phyloP scores from a whole-genome alignment of 2,797 vertebrate species.

The Cheirogaleus major region DNA sequence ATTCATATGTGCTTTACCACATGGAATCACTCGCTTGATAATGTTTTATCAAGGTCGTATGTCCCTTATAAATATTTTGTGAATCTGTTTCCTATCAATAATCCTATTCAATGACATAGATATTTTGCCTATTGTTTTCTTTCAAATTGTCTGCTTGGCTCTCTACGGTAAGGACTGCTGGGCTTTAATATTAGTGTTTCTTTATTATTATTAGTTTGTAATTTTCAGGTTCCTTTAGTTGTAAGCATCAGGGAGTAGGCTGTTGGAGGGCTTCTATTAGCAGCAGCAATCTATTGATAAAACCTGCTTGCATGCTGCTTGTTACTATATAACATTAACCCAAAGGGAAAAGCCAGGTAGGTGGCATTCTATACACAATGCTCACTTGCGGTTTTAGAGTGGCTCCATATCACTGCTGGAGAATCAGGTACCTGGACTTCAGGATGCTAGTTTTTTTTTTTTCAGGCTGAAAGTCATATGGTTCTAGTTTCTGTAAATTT shows the following conservation, averaged over 20 bases:
- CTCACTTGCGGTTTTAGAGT: background rate
- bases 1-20: background rate
- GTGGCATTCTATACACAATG: background rate
- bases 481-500: background rate
- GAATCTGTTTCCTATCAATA: background rate
- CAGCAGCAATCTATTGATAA: background rate
- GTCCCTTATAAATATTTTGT: background rate
- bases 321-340: background rate
- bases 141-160: background rate
- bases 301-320: background rate
- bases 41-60: background rate
- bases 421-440: background rate
- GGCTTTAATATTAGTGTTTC: background rate
- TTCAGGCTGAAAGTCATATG: background rate
- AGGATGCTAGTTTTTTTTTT: background rate
- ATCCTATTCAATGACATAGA: background rate
- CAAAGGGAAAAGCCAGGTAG: background rate
- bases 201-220: conserved; percentile 34
- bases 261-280: background rate
- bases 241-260: background rate
- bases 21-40: background rate
- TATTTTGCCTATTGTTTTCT: background rate
- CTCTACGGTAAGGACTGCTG: background rate
- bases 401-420: background rate
- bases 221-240: conserved; percentile 9